A percentile compares a stretch with the other conserved stretches of the same genome.
Conservation (phyloP, 2,113 vertebrate species). For the Geothlypis trichas region DNA sequence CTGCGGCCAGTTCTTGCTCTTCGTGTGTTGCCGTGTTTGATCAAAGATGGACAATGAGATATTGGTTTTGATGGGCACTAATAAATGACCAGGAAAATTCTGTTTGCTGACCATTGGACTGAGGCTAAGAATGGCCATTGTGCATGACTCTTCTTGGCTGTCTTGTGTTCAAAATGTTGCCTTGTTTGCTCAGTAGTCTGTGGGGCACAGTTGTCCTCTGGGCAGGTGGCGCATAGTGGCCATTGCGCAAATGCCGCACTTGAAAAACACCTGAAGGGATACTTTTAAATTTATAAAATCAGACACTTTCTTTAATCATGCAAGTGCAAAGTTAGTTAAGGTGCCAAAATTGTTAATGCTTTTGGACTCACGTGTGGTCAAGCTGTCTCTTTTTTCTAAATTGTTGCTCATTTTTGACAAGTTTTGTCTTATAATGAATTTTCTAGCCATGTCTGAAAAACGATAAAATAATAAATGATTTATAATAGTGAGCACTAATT, state of each 20-base stretch:
- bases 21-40: neutral
- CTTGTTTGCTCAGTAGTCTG: neutral
- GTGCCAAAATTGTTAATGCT: neutral
- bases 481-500: neutral
- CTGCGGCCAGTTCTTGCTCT: neutral
- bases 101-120: neutral
- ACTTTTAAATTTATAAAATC: neutral
- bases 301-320: neutral
- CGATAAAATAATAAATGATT: neutral
- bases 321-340: neutral
- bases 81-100: neutral
- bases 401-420: neutral
- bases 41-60: neutral
- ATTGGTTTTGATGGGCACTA: accelerated
- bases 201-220: accelerated
- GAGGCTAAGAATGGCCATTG: neutral
- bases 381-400: neutral
- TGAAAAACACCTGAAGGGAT: neutral
- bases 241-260: accelerated
- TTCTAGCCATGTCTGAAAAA: neutral
- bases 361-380: neutral
- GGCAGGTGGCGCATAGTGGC: accelerated
- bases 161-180: neutral
- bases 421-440: neutral
- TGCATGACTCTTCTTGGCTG: neutral